Base-by-base conservation (phyloP, 2,113 vertebrate species). In the Chloebia gouldiae region DNA sequence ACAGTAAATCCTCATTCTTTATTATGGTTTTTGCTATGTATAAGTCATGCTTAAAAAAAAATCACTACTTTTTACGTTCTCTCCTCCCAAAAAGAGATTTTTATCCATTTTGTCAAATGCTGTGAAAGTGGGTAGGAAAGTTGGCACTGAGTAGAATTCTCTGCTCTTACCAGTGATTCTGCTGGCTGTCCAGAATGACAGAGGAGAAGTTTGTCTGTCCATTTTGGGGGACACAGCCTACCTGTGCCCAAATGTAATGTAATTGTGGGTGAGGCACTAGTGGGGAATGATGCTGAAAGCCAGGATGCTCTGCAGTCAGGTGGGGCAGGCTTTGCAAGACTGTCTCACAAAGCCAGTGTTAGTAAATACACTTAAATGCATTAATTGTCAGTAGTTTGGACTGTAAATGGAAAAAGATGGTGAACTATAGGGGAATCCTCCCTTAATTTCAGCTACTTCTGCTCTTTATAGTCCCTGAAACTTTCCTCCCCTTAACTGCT, bases 261-360 rank as follows among this genome's bases (percentile, higher is more conserved):
- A 35, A 51, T 10, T 21, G 42, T 4, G 15, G 45, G 42, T 0
- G 5, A 49, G 59, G 33, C 15, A 33, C 70, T 21, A 13, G 23
- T 0, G 6, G 64, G 37, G 39, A 60, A 10, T 35, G 17, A 3
- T 78, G 75, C 69, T 1, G 7, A 60, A 37, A 60, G 35, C 44
- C 1, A 3, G 18, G 10, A 24, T 51, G 45, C 15, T 1, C 2
- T 0, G 0, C n/a, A 17, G 37, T 18, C 31, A 35, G 50, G 17
- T 39, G 21, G 65, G 35, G 22, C 19, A 45, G n/a, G 13, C 10
- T 65, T 30, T 78, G 79, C 30, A 27, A 44, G 35, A 7, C 30
- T 14, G 6, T 47, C 44, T 66, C 33, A 42, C 24, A 78, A 72
- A 65, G 24, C 44, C 27, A 14, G 15, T 15, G 28, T 11, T 44